Evolutionary conservation across 1,140 invertebrate genomes (phyloP).

Genomic region (Colletes latitarsis): DNA sequence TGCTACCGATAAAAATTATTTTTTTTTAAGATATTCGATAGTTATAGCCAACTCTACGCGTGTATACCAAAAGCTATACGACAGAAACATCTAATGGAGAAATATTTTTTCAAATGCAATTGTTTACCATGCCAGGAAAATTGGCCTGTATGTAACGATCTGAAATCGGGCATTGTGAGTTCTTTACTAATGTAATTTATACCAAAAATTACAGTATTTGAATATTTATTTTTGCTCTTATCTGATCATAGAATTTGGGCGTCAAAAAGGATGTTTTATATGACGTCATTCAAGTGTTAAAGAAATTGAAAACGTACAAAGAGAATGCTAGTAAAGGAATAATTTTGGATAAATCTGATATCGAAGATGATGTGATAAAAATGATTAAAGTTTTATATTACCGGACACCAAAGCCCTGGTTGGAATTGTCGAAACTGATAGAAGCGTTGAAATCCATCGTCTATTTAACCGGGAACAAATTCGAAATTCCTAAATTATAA

Average conservation of each 20-base stretch:
- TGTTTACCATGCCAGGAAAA: slow-evolving; percentile 88
- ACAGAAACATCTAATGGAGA: slow-evolving; percentile 46
- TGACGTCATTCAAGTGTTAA: slow-evolving; percentile 42
- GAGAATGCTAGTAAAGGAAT: slow-evolving; percentile 45
- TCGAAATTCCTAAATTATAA: slow-evolving; percentile 56
- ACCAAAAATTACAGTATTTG: not conserved
- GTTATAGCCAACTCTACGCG: slow-evolving; percentile 72
- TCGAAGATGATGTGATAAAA: slow-evolving; percentile 64
- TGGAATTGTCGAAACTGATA: slow-evolving; percentile 55
- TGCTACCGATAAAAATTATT: slow-evolving; percentile 2
- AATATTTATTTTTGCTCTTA: slow-evolving; percentile 2
- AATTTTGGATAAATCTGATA: slow-evolving; percentile 52
- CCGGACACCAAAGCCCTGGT: slow-evolving; percentile 56
- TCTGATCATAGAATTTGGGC: slow-evolving; percentile 27
- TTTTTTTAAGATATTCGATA: slow-evolving; percentile 71
- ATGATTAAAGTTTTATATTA: slow-evolving; percentile 69
- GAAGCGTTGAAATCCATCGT: slow-evolving; percentile 70
- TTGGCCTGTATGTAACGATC: slow-evolving; percentile 84
- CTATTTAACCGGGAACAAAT: slow-evolving; percentile 64
- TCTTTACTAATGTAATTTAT: not conserved
- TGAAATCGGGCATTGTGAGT: slow-evolving; percentile 56
- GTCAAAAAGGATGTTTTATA: not conserved
- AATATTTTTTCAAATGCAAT: slow-evolving; percentile 85
- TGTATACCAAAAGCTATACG: slow-evolving; percentile 55
- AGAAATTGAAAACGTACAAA: slow-evolving; percentile 55